phyloP scores from a whole-genome alignment of 2,113 vertebrate genomes.

The Pollimyrus isidori region DNA sequence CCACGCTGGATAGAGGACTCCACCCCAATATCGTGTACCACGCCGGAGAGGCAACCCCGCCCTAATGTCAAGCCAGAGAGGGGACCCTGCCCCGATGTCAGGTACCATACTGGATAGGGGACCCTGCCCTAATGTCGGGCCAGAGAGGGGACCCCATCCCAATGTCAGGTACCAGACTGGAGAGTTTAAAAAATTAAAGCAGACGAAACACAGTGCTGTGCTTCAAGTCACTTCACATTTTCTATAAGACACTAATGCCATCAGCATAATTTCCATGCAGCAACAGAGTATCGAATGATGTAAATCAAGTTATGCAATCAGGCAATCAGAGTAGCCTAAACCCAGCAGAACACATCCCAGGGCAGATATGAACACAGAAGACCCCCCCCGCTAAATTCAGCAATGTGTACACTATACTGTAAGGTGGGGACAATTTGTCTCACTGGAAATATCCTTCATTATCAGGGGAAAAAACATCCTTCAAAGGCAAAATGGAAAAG shows the following conservation, averaged over 20 bases:
- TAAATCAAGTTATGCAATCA: conserved; percentile 3
- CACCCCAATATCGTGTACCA: background rate
- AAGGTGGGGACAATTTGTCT: background rate
- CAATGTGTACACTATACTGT: background rate
- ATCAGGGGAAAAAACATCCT: background rate
- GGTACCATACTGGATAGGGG: background rate
- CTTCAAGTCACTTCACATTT: background rate
- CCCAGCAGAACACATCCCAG: background rate
- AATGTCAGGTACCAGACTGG: background rate
- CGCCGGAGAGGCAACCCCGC: background rate
- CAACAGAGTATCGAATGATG: background rate
- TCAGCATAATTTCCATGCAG: conserved; percentile 7
- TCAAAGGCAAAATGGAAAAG: background rate
- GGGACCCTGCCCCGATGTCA: background rate
- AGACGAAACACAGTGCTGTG: background rate
- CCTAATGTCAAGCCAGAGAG: background rate
- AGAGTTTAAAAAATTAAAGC: background rate
- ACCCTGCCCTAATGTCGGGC: background rate
- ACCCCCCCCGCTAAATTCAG: background rate
- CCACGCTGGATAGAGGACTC: background rate
- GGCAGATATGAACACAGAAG: background rate
- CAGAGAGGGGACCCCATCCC: background rate
- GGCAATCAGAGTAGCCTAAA: background rate
- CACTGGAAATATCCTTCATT: background rate
- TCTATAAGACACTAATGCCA: background rate